phyloP scores from a whole-genome alignment of 1,140 invertebrate genomes.

The Listronotus oregonensis region DNA sequence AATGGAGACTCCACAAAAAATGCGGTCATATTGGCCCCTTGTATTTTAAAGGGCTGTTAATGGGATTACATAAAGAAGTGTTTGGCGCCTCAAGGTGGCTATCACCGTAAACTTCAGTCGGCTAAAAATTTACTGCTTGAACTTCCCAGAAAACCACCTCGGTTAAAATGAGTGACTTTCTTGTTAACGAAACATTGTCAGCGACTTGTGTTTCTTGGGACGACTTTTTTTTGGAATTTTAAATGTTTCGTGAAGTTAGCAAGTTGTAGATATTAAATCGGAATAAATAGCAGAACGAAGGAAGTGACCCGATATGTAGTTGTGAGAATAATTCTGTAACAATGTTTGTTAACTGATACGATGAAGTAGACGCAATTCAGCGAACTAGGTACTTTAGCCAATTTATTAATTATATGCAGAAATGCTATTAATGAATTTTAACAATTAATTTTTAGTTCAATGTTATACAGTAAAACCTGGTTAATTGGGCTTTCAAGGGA shows the following conservation, averaged over 20 bases:
- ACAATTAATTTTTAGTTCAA: too few species aligned
- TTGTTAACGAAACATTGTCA: conserved; percentile 31
- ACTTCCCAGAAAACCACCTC: conserved; percentile 21
- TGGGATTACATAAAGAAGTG: conserved; percentile 9
- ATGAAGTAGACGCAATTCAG: background rate
- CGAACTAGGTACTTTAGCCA: too few species aligned
- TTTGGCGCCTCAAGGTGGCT: conserved; percentile 20
- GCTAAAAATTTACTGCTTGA: conserved; percentile 20
- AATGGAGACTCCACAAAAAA: too few species aligned
- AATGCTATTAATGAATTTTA: too few species aligned
- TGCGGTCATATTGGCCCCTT: too few species aligned
- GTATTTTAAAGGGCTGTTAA: conserved; percentile 16
- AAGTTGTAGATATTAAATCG: background rate
- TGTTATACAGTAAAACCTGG: too few species aligned
- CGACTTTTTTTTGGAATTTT: conserved; percentile 10
- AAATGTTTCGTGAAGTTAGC: conserved; percentile 9
- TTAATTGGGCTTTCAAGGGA: too few species aligned
- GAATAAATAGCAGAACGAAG: too few species aligned
- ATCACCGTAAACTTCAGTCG: conserved; percentile 12
- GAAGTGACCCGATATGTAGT: too few species aligned
- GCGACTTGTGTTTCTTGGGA: conserved; percentile 3
- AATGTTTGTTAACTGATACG: too few species aligned
- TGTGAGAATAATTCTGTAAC: too few species aligned
- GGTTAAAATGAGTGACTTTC: conserved; percentile 18
- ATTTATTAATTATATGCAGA: too few species aligned